Conservation (phyloP, 2,113 vertebrate species). For the Rhinolophus ferrumequinum region DNA sequence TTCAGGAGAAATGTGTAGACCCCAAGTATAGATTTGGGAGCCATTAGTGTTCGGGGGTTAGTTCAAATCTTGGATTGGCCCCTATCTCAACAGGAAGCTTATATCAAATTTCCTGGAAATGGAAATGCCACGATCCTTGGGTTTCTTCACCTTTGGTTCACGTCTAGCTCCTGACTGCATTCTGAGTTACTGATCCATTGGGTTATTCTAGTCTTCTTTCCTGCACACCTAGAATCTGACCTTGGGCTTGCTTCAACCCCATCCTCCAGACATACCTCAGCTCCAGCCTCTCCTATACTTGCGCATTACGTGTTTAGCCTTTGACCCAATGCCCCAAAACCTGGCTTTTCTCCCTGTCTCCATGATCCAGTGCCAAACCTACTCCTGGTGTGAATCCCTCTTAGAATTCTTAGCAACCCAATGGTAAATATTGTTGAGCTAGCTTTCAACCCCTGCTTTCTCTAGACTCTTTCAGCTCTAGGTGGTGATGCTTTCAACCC, state of each 20-base stretch:
- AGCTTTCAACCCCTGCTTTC: neutral
- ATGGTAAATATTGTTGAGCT: neutral
- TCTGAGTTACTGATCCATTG: neutral
- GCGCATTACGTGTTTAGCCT: neutral
- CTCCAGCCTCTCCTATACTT: neutral
- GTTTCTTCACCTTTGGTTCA: neutral
- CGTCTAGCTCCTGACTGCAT: neutral
- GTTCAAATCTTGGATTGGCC: neutral
- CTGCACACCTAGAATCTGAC: neutral
- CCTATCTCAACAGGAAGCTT: neutral
- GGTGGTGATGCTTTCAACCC: neutral
- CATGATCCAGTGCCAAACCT: neutral
- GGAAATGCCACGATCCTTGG: neutral
- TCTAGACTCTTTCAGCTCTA: neutral
- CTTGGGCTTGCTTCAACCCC: neutral
- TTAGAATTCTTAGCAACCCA: neutral
- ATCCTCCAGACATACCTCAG: neutral
- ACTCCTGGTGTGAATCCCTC: neutral
- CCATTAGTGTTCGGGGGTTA: neutral
- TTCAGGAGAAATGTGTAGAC: neutral
- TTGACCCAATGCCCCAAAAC: neutral
- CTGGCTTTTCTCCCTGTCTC: neutral
- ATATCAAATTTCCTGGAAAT: neutral
- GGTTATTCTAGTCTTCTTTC: neutral
- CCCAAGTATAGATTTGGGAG: neutral